A percentile compares a stretch with the other conserved stretches of the same genome.
These are phyloP conservation scores for Drosophila mercatorum DNA, from an alignment of 2,888 invertebrate species.

Conservation along the genomic window DNA sequence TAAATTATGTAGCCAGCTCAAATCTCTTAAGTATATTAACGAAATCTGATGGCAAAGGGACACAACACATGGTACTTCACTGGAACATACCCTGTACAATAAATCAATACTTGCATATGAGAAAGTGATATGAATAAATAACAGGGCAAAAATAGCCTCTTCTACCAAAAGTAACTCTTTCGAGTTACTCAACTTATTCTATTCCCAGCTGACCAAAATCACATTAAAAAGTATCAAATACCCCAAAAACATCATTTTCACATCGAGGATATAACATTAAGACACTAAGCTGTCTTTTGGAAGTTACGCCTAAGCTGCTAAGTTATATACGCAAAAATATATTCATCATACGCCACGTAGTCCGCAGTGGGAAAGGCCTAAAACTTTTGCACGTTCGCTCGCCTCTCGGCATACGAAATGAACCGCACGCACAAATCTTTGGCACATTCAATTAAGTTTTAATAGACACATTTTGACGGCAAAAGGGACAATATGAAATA, in stretches of 20 bases:
- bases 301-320: conserved; percentile 19
- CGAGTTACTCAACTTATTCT: no score
- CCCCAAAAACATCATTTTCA: not conserved
- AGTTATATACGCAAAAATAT: conserved; percentile 36
- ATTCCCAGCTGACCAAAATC: not conserved
- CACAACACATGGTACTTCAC: not conserved
- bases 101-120: not conserved
- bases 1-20: not conserved
- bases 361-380: conserved; percentile 28
- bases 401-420: conserved; percentile 65
- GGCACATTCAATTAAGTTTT: conserved; percentile 64
- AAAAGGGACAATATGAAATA: conserved; percentile 24
- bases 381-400: conserved; percentile 50
- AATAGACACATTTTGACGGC: conserved; percentile 50
- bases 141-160: not conserved
- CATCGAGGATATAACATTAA: conserved; percentile 17
- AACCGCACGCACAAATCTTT: conserved; percentile 58
- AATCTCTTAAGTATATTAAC: conserved; percentile 24
- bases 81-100: not conserved
- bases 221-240: not conserved
- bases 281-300: conserved; percentile 18
- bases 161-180: not conserved
- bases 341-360: conserved; percentile 68
- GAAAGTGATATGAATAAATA: not conserved
- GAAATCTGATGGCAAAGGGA: conserved; percentile 15